Conservation (phyloP, 1,140 invertebrate species). For the Protaetia brevitarsis region DNA sequence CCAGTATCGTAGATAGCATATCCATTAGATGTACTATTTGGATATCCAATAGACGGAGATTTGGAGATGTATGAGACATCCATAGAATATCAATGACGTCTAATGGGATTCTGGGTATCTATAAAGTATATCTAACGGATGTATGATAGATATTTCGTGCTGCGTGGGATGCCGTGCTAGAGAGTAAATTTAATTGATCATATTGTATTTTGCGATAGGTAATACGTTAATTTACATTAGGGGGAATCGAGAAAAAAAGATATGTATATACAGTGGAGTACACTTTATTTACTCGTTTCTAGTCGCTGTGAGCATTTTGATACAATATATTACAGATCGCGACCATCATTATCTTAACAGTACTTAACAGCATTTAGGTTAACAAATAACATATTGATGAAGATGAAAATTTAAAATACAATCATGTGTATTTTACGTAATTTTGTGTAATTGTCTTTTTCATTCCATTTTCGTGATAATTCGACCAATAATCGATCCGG, state of each 20-base stretch:
- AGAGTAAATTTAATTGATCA: no score
- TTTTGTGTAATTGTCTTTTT: slow-evolving; percentile 12
- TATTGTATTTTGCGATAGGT: no score
- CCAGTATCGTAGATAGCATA: no score
- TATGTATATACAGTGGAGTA: slow-evolving; percentile 42
- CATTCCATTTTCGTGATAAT: slow-evolving; percentile 15
- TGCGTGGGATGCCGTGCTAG: no score
- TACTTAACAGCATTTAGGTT: slow-evolving; percentile 51
- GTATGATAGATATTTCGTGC: no score
- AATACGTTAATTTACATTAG: not conserved
- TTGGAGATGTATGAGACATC: no score
- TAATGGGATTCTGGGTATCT: no score
- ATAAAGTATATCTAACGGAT: no score
- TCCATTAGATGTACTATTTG: no score
- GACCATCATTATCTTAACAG: slow-evolving; percentile 47
- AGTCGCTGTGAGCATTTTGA: slow-evolving; percentile 51
- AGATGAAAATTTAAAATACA: slow-evolving; percentile 46
- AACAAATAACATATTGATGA: slow-evolving; percentile 52
- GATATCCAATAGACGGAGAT: no score
- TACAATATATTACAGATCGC: slow-evolving; percentile 49
- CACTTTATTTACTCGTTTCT: slow-evolving; percentile 48
- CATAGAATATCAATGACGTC: no score
- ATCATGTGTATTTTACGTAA: slow-evolving; percentile 35
- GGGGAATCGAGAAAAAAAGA: slow-evolving; percentile 10
- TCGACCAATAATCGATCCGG: slow-evolving; percentile 18